Evolutionary conservation across 2,888 invertebrate species (phyloP), one percentile per base, ranked within the genome.

Genomic region (Brachypalpus laphriformis): DNA sequence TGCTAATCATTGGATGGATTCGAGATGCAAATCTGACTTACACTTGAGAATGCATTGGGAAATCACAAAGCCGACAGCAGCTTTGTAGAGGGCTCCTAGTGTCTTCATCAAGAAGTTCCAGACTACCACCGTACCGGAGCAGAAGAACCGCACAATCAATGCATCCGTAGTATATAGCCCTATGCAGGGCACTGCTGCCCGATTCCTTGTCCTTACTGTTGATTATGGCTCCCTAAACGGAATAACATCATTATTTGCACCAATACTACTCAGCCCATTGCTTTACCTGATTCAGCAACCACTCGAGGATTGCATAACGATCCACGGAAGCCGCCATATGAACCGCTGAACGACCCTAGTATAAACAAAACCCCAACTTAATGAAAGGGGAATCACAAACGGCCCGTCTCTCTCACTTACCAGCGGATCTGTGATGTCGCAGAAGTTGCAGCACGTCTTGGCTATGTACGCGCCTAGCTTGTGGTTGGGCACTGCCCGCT

Each of bases 121-220:
- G 47, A 45, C 89, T 90, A 7, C 90, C 91, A 0, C 95, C 95
- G 88, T 94, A 93, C 88, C 95, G 94, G 87, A 97, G 93, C 2
- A 98, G 92, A 42, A 94, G 91, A 9, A 96, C 94, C 18, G 96
- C 95, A 37, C 94, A 93, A 88, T 95, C 94, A 86, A 98, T 94
- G 89, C 97, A 96, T 0, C 97, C 97, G 91, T 97, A 97, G 90
- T 95, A 97, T 20, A 97, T 92, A 85, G 96, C 95, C 66, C 96
- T 93, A 90, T 98, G 98, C 22, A 98, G 92, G 0, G 97, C 94
- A 7, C 96, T 97, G 91, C 96, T 92, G 71, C 95, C 95, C 0
- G 94, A 94, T 57, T 92, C 92, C 34, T 68, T 88, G 34, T 92
- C 92, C 14, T 89, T 89, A 0, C 88, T 87, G 66, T 90, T 90